Percentiles rank a stretch among this genome's conserved stretches.
phyloP scores from a whole-genome alignment of 2,888 invertebrate species.

The Furcula furcula region DNA sequence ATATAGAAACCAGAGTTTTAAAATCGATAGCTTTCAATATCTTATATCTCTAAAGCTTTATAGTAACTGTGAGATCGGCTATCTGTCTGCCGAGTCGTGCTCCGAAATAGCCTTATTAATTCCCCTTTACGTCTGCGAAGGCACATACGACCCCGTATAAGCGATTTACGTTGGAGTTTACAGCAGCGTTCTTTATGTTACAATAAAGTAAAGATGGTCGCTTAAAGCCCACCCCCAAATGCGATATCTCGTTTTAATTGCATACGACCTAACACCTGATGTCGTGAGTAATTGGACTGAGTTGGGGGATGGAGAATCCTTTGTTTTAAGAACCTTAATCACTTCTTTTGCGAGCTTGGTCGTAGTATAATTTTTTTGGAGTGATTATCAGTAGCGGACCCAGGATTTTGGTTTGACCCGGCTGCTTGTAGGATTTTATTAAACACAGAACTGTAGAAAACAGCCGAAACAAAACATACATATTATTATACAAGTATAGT shows the following conservation, averaged over 20 bases:
- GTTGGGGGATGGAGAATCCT: slow-evolving; percentile 8
- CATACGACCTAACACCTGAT: slow-evolving; percentile 60
- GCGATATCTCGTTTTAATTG: slow-evolving; percentile 70
- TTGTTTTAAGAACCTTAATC: slow-evolving; percentile 22
- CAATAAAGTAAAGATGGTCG: slow-evolving; percentile 64
- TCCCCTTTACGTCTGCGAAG: slow-evolving; percentile 66
- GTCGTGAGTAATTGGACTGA: slow-evolving; percentile 33
- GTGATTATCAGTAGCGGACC: too few species aligned
- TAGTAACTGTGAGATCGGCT: slow-evolving; percentile 42
- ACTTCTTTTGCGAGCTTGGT: slow-evolving; percentile 7
- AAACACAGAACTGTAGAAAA: too few species aligned
- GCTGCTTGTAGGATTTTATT: too few species aligned
- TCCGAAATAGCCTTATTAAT: slow-evolving; percentile 76
- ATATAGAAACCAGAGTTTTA: slow-evolving; percentile 50
- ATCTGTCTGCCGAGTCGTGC: slow-evolving; percentile 66
- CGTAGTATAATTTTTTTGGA: not conserved
- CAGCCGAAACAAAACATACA: too few species aligned
- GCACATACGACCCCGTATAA: slow-evolving; percentile 60
- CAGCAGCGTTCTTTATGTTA: slow-evolving; percentile 74
- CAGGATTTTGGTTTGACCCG: too few species aligned
- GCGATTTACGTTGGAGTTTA: slow-evolving; percentile 68
- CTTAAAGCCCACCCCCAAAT: slow-evolving; percentile 40
- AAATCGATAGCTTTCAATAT: slow-evolving; percentile 76
- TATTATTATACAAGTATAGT: too few species aligned
- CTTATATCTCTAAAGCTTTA: slow-evolving; percentile 55